Percentiles rank a stretch among this genome's conserved stretches.
Conservation (phyloP, 2,888 invertebrate species). For the Thymelicus acteon region DNA sequence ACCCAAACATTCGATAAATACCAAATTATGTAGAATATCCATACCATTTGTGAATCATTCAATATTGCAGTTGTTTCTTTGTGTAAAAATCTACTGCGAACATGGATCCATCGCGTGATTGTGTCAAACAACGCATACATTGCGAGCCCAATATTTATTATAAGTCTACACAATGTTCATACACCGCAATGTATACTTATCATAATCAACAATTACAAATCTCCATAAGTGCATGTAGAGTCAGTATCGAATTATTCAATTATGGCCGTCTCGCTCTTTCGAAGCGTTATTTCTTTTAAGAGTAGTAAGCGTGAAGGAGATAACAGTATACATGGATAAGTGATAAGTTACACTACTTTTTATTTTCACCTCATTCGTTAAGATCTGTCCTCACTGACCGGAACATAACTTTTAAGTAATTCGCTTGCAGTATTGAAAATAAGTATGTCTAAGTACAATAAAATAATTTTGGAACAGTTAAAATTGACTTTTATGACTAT, state of each 20-base stretch:
- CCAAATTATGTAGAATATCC: slow-evolving; percentile 27
- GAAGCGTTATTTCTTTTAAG: slow-evolving; percentile 33
- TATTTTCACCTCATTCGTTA: slow-evolving; percentile 29
- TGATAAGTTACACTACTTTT: slow-evolving; percentile 39
- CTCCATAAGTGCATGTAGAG: slow-evolving; percentile 40
- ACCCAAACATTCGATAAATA: slow-evolving; percentile 32
- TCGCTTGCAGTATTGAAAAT: slow-evolving; percentile 11
- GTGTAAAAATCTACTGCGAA: slow-evolving; percentile 40
- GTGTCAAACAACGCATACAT: slow-evolving; percentile 36
- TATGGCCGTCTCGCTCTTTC: slow-evolving; percentile 46
- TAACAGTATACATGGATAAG: slow-evolving; percentile 38
- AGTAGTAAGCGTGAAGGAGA: slow-evolving; percentile 50
- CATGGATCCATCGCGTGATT: slow-evolving; percentile 33
- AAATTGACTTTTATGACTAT: slow-evolving; percentile 31
- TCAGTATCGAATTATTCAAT: slow-evolving; percentile 43
- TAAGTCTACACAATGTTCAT: slow-evolving; percentile 28
- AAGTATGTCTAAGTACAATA: slow-evolving; percentile 21
- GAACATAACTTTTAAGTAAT: slow-evolving; percentile 23
- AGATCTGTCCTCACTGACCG: slow-evolving; percentile 24
- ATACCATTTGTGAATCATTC: slow-evolving; percentile 41
- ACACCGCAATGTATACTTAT: slow-evolving; percentile 41
- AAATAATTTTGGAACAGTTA: slow-evolving; percentile 26
- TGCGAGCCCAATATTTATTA: slow-evolving; percentile 36
- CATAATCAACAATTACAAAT: slow-evolving; percentile 39
- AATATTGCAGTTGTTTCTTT: slow-evolving; percentile 42